Base-by-base conservation (phyloP, 2,888 invertebrate species). In the Stomorhina lunata region DNA sequence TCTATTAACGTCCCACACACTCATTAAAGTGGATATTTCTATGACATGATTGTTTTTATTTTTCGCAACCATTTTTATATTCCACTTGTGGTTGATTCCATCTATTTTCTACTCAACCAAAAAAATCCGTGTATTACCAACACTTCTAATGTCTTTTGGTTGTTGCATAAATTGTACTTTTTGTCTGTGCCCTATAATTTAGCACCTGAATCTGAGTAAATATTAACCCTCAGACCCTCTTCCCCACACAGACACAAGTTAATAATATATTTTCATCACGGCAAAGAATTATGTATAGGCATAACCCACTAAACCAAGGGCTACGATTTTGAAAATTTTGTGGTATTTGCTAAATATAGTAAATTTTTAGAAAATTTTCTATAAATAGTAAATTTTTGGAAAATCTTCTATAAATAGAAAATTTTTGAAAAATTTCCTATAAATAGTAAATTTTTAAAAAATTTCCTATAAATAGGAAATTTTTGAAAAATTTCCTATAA, bases 201-300 rank as follows among this genome's bases (percentile, higher is more conserved):
- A 71, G 15, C 17, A 45, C 53, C 55, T 71, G 45, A 17, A 27
- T 4, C 27, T 48, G 27, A 43, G 17, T 27, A 63, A 40, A 43
- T 27, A 50, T 50, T 25, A n/a, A 4, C 17, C 2, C 2, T n/a
- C 37, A 5, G 37, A n/a, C 37, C 25, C 10, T 27, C 29, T 50
- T 32, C 34, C 4, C n/a, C n/a, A 66, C 45, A 76, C 34, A 48
- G 2, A 40, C 32, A 29, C 50, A 59, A 20, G 29, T 61, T 66
- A 53, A 59, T 59, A 72, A 68, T 72, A 80, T 72, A 80, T 72
- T 77, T 40, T 37, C 66, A 72, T 66, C 71, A 77, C 50, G 20
- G n/a, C 32, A 40, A 63, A 43, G 48, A 45, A 40, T 43, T 71
- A 75, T 53, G 59, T 83, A 66, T 76, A 61, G 45, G 1, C 6